Conservation (phyloP, 2,888 invertebrate species). For the Patella ulyssiponensis region DNA sequence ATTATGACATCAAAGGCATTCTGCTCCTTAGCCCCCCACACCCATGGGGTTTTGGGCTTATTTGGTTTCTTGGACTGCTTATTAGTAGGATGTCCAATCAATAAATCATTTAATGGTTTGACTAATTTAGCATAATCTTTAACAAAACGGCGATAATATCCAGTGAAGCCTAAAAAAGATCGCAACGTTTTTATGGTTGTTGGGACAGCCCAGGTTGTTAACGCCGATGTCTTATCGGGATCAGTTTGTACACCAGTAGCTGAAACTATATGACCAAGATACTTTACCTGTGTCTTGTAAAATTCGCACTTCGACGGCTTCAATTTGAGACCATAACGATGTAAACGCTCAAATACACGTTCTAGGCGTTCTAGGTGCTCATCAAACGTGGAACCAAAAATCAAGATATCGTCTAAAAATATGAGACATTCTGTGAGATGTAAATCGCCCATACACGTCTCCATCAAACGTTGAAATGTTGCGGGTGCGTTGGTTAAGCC, state of each 20-base stretch:
- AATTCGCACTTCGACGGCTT: conserved; percentile 30
- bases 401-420: conserved; percentile 44
- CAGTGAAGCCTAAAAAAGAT: conserved; percentile 21
- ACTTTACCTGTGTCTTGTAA: conserved; percentile 30
- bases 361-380: conserved; percentile 34
- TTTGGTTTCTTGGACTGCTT: conserved; percentile 5
- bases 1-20: too few relatives aligned
- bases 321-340: conserved; percentile 30
- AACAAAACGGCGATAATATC: conserved; percentile 33
- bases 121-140: conserved; percentile 33
- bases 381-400: conserved; percentile 32
- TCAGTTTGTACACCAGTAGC: not conserved
- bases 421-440: conserved; percentile 35
- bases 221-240: conserved; percentile 16
- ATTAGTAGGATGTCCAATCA: conserved; percentile 17
- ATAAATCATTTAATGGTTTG: conserved; percentile 32
- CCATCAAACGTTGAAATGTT: conserved; percentile 38
- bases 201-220: conserved; percentile 22
- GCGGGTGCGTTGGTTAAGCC: conserved; percentile 34
- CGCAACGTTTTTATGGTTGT: conserved; percentile 19
- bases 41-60: too few relatives aligned
- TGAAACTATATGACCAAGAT: conserved; percentile 34
- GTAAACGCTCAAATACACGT: conserved; percentile 29
- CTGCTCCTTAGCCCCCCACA: too few relatives aligned
- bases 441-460: conserved; percentile 30